Evolutionary conservation across 1,140 invertebrate genomes (phyloP), one percentile per base, ranked within the genome.

Genomic region (Aphidius ervi): DNA sequence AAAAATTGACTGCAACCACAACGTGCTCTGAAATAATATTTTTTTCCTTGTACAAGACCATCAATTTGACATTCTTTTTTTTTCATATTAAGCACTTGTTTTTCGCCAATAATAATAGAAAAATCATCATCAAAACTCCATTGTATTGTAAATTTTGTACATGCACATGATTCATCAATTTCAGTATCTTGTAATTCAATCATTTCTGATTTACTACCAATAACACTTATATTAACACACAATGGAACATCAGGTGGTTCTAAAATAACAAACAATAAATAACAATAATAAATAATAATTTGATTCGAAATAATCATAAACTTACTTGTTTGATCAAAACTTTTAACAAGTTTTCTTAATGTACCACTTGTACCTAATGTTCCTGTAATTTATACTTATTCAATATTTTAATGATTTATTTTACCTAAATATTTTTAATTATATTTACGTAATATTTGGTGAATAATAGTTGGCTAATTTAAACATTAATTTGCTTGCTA

Each of bases 111-210:
- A 54, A 95, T 78, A 53, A 86, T 83, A 5, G 85, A 84, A 77
- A 96, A 97, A 69, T 92, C 88, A 37, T 91, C 86, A 52, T 86
- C 83, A 6, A 84, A 83, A 64, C 93, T 94, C 95, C 95, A 98
- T 81, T 92, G 88, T 69, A 92, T 89, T 88, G 89, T 93, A 74
- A 92, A 95, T 81, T 94, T 95, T 23, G 93, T 95, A 68, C 90
- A 87, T 61, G 94, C 88, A 9, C 90, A 84, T 8, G 87, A 87
- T 59, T 87, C 83, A 59, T 83, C 82, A 50, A 76, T 72, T 54
- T 85, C 81, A 16, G 88, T 86, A 23, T 23, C 91, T 65, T 85
- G 82, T 70, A 93, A 89, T 48, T 85, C 82, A 5, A 95, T 84
- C 39, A 84, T 83, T 9, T 96, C 86, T 3, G 89, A 86, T 53